Evolutionary conservation across 2,888 invertebrate species (phyloP).

Genomic region (Tortrix viridana): DNA sequence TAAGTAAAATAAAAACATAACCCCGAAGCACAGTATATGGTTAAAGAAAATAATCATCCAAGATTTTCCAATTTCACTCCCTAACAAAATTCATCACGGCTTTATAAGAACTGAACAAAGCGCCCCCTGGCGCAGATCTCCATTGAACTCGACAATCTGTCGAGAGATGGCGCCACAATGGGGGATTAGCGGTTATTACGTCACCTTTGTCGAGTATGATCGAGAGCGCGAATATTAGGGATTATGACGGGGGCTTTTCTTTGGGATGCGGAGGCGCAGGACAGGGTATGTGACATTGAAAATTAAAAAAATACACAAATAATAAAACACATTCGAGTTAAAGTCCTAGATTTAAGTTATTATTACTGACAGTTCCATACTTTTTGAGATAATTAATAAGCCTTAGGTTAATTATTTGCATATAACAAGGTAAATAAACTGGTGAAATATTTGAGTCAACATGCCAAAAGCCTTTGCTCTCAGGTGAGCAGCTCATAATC

Average conservation of each 20-base stretch:
- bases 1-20: too few relatives aligned
- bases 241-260: conserved; percentile 76
- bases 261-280: conserved; percentile 41
- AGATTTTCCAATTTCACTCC: conserved; percentile 9
- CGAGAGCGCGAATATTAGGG: conserved; percentile 78
- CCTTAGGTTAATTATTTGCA: too few relatives aligned
- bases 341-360: too few relatives aligned
- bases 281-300: conserved; percentile 22
- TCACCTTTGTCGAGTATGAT: conserved; percentile 81
- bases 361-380: too few relatives aligned
- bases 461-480: too few relatives aligned
- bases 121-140: conserved; percentile 70
- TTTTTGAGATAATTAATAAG: too few relatives aligned
- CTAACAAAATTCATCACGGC: conserved; percentile 18
- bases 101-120: conserved; percentile 73
- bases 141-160: conserved; percentile 77
- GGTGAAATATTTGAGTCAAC: too few relatives aligned
- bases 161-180: conserved; percentile 82
- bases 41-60: not conserved
- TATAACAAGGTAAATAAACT: too few relatives aligned
- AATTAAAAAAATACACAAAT: not conserved
- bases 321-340: too few relatives aligned
- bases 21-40: too few relatives aligned
- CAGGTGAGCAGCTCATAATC: too few relatives aligned
- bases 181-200: conserved; percentile 81